These are phyloP conservation scores for Leucophenga varia DNA, from an alignment of 1,140 invertebrate species.

Conservation along the genomic window DNA sequence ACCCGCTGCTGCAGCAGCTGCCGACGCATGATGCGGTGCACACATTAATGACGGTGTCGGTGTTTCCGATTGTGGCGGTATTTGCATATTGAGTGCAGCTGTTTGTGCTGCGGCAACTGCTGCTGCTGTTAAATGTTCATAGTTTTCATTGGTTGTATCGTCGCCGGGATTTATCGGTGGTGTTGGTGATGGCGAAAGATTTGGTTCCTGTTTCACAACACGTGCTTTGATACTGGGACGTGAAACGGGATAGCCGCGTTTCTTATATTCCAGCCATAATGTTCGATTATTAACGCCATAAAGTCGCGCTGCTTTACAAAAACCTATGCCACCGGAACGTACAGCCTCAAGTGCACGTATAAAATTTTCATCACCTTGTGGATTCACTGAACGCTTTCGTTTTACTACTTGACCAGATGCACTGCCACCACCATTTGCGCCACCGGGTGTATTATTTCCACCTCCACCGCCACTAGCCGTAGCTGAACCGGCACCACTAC, in stretches of 20 bases:
- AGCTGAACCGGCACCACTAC: slow-evolving; percentile 14
- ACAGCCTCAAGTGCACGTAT: slow-evolving; percentile 76
- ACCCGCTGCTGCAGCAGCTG: slow-evolving; percentile 22
- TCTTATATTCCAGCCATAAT: slow-evolving; percentile 81
- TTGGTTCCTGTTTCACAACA: slow-evolving; percentile 65
- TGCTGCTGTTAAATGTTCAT: slow-evolving; percentile 55
- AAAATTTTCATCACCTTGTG: slow-evolving; percentile 77
- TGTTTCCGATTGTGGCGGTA: slow-evolving; percentile 58
- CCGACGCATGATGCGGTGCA: slow-evolving; percentile 49
- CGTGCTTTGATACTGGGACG: slow-evolving; percentile 72
- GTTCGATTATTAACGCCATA: slow-evolving; percentile 82
- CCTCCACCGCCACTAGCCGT: slow-evolving; percentile 21
- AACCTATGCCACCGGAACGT: slow-evolving; percentile 77
- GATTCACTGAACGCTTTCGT: slow-evolving; percentile 67
- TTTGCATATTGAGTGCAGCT: slow-evolving; percentile 60
- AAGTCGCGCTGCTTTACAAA: slow-evolving; percentile 78
- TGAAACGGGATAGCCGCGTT: slow-evolving; percentile 75
- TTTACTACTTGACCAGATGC: slow-evolving; percentile 59
- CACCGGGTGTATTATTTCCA: slow-evolving; percentile 3
- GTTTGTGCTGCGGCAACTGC: slow-evolving; percentile 34
- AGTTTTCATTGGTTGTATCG: slow-evolving; percentile 49
- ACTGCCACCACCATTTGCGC: slow-evolving; percentile 29
- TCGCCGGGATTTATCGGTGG: slow-evolving; percentile 44
- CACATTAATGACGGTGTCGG: slow-evolving; percentile 57
- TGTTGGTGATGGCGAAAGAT: slow-evolving; percentile 60